phyloP scores from a whole-genome alignment of 2,888 invertebrate genomes.

The Zele albiditarsus region DNA sequence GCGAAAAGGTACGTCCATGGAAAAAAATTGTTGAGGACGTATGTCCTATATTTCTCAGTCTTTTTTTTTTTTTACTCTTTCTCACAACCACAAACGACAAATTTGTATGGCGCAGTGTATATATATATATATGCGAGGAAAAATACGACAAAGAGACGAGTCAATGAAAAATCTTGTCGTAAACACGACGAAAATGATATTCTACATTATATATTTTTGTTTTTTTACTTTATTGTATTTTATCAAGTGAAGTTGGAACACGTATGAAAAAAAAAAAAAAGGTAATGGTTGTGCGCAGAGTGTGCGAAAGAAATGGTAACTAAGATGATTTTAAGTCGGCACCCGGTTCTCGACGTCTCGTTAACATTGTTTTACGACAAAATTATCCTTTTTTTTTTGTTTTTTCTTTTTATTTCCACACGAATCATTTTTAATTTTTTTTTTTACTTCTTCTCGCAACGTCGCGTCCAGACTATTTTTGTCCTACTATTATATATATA shows the following conservation, averaged over 20 bases:
- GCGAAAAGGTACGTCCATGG: neutral
- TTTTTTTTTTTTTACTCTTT: constrained; percentile 28
- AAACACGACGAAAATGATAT: neutral
- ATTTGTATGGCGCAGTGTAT: neutral
- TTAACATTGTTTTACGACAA: constrained; percentile 42
- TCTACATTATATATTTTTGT: neutral
- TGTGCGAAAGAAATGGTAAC: constrained; percentile 8
- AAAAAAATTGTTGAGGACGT: neutral
- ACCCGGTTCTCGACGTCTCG: constrained; percentile 31
- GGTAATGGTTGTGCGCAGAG: neutral
- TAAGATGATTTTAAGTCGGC: constrained; percentile 36
- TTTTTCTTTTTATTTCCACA: constrained; percentile 2
- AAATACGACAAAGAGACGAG: neutral
- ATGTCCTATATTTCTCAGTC: neutral
- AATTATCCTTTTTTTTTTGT: constrained; percentile 37
- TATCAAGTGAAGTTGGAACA: neutral
- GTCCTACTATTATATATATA: neutral
- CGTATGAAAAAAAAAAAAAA: neutral
- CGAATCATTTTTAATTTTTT: neutral
- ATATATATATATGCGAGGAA: neutral
- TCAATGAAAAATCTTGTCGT: neutral
- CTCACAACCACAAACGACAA: constrained; percentile 1
- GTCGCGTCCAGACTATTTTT: neutral
- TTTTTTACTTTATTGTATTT: neutral
- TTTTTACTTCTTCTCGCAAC: neutral